Base-by-base conservation (phyloP, 1,140 invertebrate species). In the Oedothorax gibbosus region DNA sequence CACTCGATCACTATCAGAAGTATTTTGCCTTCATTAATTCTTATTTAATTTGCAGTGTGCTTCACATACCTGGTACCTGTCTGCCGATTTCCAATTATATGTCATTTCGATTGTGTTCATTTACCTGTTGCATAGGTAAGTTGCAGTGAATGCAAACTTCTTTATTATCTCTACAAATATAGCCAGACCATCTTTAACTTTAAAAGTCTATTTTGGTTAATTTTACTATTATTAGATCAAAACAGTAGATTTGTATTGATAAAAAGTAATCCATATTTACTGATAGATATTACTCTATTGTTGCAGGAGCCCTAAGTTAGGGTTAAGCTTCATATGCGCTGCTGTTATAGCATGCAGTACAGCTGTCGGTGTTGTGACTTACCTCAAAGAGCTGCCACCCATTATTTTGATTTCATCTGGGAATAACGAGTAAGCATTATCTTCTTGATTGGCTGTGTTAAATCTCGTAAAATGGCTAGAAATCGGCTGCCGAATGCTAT, bases 61-160 rank as follows among this genome's bases (percentile, higher is more conserved):
- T 49, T 75, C 82, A 12, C 57, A 64, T 3, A 86, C 86, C 8
- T 87, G 86, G 86, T 87, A 87, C 51, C 20, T 87, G 35, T 71
- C 78, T 35, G 82, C 86, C 0, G 86, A 87, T 57, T 77, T 87
- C 12, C 86, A 87, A 18, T 53, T 87, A 11, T 68, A 87, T 35
- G 54, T 87, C 0, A 53, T 86, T 12, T 49, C 83, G 2, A 64
- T 83, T 54, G 54, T 78, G 7, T 12, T 87, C 21, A 50, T 87
- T 7, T 72, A 66, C 10, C 8, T 50, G 15, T 66, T 86, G 6
- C 75, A 86, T 53, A 80, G 60, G 77, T 80, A 86, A 86, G 66
- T 68, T 7, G 5, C 35, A 35, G 35, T 2, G 35, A 35, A 35
- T 35, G 35, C 35, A 1, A 35, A 35, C 35, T 35, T n/a, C n/a